These are phyloP conservation scores for Phortica magna DNA, from an alignment of 2,888 invertebrate genomes.

Conservation along the genomic window DNA sequence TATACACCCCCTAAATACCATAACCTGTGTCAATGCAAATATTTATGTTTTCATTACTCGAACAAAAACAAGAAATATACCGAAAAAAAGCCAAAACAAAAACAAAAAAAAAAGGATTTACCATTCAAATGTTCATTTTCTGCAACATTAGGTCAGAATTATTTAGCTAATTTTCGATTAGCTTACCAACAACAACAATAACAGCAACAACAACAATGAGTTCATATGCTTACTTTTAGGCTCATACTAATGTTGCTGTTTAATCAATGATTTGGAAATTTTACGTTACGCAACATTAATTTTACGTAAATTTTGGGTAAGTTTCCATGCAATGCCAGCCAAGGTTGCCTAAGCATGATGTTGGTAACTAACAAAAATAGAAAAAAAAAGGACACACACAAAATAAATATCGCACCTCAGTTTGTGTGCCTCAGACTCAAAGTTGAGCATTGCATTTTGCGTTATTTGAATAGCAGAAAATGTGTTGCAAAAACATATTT, in stretches of 20 bases:
- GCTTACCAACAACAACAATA: slow-evolving; percentile 7
- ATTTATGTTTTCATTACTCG: slow-evolving; percentile 22
- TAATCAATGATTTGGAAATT: slow-evolving; percentile 70
- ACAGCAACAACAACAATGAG: background rate
- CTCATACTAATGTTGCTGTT: slow-evolving; percentile 38
- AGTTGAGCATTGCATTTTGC: too few relatives aligned
- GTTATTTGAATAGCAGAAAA: too few relatives aligned
- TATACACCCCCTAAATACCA: background rate
- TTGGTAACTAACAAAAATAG: too few relatives aligned
- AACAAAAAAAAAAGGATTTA: slow-evolving; percentile 59
- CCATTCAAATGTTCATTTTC: slow-evolving; percentile 64
- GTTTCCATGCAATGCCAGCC: background rate
- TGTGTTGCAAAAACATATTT: too few relatives aligned
- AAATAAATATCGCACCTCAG: too few relatives aligned
- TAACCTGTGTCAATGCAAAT: background rate
- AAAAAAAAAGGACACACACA: too few relatives aligned
- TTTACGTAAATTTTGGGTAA: slow-evolving; percentile 43
- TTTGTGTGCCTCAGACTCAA: too few relatives aligned
- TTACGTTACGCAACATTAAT: slow-evolving; percentile 67
- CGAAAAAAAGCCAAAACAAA: too few relatives aligned
- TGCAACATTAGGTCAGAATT: slow-evolving; percentile 68
- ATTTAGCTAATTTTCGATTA: slow-evolving; percentile 69
- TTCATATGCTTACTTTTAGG: too few relatives aligned
- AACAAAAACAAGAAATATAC: background rate
- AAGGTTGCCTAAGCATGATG: too few relatives aligned